Percentiles rank a stretch among this genome's conserved stretches.
Conservation (phyloP, 2,113 vertebrate genomes). For the Centropus unirufus region DNA sequence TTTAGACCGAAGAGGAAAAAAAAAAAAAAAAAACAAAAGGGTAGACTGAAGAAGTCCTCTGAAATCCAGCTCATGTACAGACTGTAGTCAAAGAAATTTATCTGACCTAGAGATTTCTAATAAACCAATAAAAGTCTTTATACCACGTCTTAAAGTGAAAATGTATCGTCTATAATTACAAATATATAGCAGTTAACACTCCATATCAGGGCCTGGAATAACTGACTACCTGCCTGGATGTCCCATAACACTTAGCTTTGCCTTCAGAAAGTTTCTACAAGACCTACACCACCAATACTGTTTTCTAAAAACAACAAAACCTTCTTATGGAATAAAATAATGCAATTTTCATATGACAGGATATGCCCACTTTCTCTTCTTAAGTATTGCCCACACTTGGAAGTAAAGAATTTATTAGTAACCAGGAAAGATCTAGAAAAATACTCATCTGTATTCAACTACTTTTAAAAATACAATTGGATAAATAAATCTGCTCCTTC, state of each 20-base stretch:
- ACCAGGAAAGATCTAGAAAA: not conserved
- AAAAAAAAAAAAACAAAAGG: not conserved
- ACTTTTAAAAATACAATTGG: not conserved
- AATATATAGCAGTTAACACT: not conserved
- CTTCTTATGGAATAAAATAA: not conserved
- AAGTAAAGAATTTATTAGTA: not conserved
- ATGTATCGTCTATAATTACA: not conserved
- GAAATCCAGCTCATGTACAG: not conserved
- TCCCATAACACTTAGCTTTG: not conserved
- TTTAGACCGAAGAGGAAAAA: not conserved
- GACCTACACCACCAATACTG: not conserved
- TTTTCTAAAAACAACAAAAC: not conserved
- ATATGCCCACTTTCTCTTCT: not conserved
- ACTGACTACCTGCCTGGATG: not conserved
- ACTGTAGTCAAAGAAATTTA: not conserved
- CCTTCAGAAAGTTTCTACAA: not conserved
- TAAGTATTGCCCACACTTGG: not conserved
- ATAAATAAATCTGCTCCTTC: not conserved
- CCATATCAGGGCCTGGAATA: not conserved
- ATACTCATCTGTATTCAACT: not conserved
- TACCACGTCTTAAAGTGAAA: not conserved
- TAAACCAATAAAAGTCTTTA: not conserved
- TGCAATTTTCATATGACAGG: not conserved
- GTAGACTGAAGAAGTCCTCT: not conserved
- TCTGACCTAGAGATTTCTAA: not conserved